These are phyloP conservation scores for Agriopis leucophaearia DNA, from an alignment of 2,888 invertebrate genomes.

Conservation along the genomic window DNA sequence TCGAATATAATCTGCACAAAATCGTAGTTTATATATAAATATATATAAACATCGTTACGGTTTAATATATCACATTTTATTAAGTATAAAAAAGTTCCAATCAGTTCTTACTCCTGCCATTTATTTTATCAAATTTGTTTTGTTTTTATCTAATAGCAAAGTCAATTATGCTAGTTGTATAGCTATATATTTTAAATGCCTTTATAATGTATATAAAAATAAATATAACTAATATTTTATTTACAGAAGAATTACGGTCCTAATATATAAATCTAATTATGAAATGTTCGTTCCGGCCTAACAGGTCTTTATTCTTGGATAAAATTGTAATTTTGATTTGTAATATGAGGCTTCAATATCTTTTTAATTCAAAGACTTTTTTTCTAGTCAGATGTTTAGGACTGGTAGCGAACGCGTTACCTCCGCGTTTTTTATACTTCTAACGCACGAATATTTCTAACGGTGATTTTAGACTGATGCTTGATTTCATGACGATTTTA, in stretches of 20 bases:
- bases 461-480: slow-evolving; percentile 63
- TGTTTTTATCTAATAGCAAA: slow-evolving; percentile 31
- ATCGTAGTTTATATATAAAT: slow-evolving; percentile 39
- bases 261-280: slow-evolving; percentile 25
- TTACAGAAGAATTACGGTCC: slow-evolving; percentile 8
- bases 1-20: slow-evolving; percentile 46
- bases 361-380: slow-evolving; percentile 36
- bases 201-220: neutral
- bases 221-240: slow-evolving; percentile 1
- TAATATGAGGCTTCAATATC: slow-evolving; percentile 24
- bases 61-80: slow-evolving; percentile 11
- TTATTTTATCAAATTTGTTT: slow-evolving; percentile 39
- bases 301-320: slow-evolving; percentile 39
- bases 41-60: slow-evolving; percentile 17
- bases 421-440: slow-evolving; percentile 25
- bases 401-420: slow-evolving; percentile 34
- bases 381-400: slow-evolving; percentile 57
- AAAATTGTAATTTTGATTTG: neutral
- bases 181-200: slow-evolving; percentile 12
- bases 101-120: slow-evolving; percentile 50
- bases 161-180: slow-evolving; percentile 17
- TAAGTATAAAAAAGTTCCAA: slow-evolving; percentile 26
- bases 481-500: slow-evolving; percentile 56
- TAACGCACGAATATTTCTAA: slow-evolving; percentile 44
- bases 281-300: slow-evolving; percentile 39